A percentile compares a stretch with the other conserved stretches of the same genome.
phyloP scores from a whole-genome alignment of 2,797 vertebrate genomes.

The Amphiprion clarkii region DNA sequence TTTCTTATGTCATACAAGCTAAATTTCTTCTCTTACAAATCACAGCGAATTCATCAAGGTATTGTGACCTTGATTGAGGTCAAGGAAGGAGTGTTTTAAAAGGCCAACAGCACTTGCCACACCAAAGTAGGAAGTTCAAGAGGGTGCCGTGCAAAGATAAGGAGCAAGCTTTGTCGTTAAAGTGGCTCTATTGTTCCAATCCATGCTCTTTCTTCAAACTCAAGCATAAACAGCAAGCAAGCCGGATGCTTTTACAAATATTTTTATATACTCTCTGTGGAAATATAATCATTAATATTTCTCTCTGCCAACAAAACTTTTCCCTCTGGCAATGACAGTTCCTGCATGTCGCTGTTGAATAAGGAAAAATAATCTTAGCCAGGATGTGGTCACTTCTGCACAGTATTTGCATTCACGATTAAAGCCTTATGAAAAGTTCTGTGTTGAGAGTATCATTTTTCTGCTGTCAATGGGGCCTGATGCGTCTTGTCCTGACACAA shows the following conservation, averaged over 20 bases:
- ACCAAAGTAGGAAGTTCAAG: slow-evolving; percentile 78
- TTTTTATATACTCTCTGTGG: slow-evolving; percentile 43
- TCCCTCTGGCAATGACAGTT: slow-evolving; percentile 15
- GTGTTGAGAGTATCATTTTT: slow-evolving; percentile 6
- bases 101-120: slow-evolving; percentile 35
- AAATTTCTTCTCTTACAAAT: background rate
- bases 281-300: slow-evolving; percentile 56
- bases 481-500: slow-evolving; percentile 37
- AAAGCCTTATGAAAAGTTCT: slow-evolving; percentile 3
- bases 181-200: slow-evolving; percentile 77
- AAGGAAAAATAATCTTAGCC: background rate
- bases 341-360: background rate
- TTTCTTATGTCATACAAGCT: background rate
- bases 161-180: slow-evolving; percentile 74
- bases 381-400: slow-evolving; percentile 11
- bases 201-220: slow-evolving; percentile 55
- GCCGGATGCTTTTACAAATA: slow-evolving; percentile 66
- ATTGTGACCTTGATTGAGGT: slow-evolving; percentile 63
- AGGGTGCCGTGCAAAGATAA: slow-evolving; percentile 82
- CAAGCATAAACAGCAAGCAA: slow-evolving; percentile 59
- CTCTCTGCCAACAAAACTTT: slow-evolving; percentile 12
- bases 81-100: slow-evolving; percentile 58
- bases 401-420: slow-evolving; percentile 14
- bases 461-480: slow-evolving; percentile 41
- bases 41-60: slow-evolving; percentile 15